A percentile compares a stretch with the other conserved stretches of the same genome.
phyloP scores from a whole-genome alignment of 2,113 vertebrate species.

The Odocoileus virginianus region DNA sequence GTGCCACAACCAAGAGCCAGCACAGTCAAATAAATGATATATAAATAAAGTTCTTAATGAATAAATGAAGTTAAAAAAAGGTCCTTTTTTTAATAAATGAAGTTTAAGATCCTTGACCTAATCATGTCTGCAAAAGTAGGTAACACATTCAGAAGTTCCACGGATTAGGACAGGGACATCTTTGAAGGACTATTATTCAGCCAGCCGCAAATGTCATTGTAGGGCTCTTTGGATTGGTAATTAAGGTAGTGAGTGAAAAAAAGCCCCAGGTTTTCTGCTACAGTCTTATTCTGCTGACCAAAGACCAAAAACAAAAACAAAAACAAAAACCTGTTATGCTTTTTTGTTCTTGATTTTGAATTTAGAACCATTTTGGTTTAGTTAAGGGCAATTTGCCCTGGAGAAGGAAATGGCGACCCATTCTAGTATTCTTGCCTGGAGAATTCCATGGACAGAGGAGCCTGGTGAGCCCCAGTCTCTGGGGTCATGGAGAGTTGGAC shows the following conservation, averaged over 20 bases:
- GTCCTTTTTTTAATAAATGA: not conserved
- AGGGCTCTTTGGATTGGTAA: not conserved
- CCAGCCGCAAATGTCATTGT: not conserved
- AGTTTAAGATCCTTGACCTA: not conserved
- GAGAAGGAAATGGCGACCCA: not conserved
- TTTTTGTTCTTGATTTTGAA: slow-evolving; percentile 27
- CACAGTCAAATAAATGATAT: not conserved
- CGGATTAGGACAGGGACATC: not conserved
- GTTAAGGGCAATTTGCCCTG: not conserved
- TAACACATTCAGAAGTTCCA: not conserved
- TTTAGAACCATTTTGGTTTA: slow-evolving; percentile 31
- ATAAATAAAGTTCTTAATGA: not conserved
- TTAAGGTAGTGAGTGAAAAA: not conserved
- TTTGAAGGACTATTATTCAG: not conserved
- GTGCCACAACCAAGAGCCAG: not conserved
- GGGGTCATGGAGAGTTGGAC: not conserved
- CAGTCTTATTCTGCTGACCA: not conserved
- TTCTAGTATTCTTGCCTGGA: not conserved
- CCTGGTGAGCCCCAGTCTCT: not conserved
- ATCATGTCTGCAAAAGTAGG: not conserved
- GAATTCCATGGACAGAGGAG: not conserved
- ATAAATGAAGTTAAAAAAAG: not conserved
- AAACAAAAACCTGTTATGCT: not conserved
- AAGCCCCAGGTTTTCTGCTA: not conserved
- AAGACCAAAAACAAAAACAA: not conserved